Base-by-base conservation (phyloP, 2,888 invertebrate species). In the Athrips mouffetella region DNA sequence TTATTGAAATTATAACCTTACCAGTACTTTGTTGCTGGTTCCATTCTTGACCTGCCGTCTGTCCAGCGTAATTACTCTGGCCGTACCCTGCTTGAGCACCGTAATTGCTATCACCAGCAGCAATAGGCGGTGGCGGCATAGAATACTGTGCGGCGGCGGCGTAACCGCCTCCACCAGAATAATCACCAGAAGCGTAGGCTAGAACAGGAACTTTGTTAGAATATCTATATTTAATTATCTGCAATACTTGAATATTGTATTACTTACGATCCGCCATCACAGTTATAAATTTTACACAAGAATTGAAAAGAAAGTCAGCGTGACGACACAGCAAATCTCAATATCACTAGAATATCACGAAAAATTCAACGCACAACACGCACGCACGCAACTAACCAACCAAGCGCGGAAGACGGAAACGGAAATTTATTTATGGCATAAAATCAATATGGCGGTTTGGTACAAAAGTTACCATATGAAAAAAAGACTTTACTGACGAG, bases 81-180 rank as follows among this genome's bases (percentile, higher is more conserved):
- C 72, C 74, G 57, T 82, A 86, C 15, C 70, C 64, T 44, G 75
- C 73, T 72, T 76, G 70, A 50, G 72, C 69, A 42, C 72, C 72
- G 60, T 79, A 79, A 63, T 64, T 84, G 57, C 72, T 88, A 53
- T 84, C 89, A 42, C 80, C 73, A 42, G 83, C 73, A 55, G 76
- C 67, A 65, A 83, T 70, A 44, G 83, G 62, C 40, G 89, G 82
- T 48, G 88, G 82, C 57, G 89, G 82, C 67, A 88, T 76, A 47
- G 89, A 78, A 75, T 89, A 84, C 67, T 84, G 80, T 57, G 81
- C 74, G n/a, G n/a, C n/a, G 56, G 81, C 74, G 25, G 82, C 76
- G 65, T 85, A 84, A 47, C 73, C 70, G 51, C 51, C 48, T 47
- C 73, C 73, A 47, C 80, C 72, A 54, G 78, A 71, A 62, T 88